A percentile compares a stretch with the other conserved stretches of the same genome.
Conservation (phyloP, 2,797 vertebrate genomes). For the Spea hammondii region DNA sequence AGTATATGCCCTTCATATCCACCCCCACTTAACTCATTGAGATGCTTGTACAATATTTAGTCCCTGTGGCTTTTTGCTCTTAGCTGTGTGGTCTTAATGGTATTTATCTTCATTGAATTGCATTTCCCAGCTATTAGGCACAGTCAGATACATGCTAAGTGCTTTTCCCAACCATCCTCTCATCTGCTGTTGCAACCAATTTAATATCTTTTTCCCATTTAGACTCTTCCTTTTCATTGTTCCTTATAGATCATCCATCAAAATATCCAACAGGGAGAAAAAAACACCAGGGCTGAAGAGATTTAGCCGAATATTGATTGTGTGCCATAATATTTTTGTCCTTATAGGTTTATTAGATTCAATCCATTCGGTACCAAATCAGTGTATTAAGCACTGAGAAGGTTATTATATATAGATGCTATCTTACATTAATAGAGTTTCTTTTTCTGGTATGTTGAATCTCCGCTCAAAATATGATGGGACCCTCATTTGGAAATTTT, state of each 20-base stretch:
- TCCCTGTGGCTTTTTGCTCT: conserved; percentile 39
- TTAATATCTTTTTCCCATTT: conserved; percentile 39
- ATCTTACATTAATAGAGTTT: too few relatives aligned
- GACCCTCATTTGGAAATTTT: too few relatives aligned
- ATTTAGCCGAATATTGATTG: conserved; percentile 30
- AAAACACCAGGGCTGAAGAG: conserved; percentile 19
- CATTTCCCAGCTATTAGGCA: conserved; percentile 50
- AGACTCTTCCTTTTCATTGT: conserved; percentile 44
- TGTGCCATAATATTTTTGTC: conserved; percentile 33
- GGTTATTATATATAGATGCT: too few relatives aligned
- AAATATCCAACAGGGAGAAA: conserved; percentile 27
- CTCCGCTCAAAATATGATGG: too few relatives aligned
- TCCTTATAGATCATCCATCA: conserved; percentile 43
- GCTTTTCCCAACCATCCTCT: conserved; percentile 33
- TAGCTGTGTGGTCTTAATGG: conserved; percentile 37
- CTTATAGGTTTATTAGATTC: conserved; percentile 3
- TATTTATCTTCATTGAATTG: conserved; percentile 50
- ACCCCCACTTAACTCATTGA: conserved; percentile 44
- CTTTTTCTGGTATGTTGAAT: too few relatives aligned
- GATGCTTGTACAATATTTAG: conserved; percentile 32
- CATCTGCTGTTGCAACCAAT: conserved; percentile 36
- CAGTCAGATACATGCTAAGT: conserved; percentile 48
- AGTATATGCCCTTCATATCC: conserved; percentile 12
- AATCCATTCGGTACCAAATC: not conserved
- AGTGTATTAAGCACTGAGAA: not conserved